A percentile compares a stretch with the other conserved stretches of the same genome.
Evolutionary conservation across 2,113 vertebrate genomes (phyloP).

Genomic region (Phasianus colchicus): DNA sequence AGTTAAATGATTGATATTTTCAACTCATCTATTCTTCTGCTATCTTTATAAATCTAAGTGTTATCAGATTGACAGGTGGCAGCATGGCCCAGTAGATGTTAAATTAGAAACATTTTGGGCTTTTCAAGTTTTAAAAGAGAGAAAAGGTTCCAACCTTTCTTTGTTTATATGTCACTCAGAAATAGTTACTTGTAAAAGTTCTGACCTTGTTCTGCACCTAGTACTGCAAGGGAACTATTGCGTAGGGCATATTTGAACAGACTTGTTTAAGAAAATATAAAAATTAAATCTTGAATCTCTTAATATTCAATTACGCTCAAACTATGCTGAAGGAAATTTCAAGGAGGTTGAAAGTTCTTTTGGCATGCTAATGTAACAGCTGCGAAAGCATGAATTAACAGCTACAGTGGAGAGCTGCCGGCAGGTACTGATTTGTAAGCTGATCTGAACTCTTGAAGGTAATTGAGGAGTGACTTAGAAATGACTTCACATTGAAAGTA

Average conservation of each 20-base stretch:
- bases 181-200: slow-evolving; percentile 43
- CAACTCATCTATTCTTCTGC: slow-evolving; percentile 22
- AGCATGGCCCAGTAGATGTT: slow-evolving; percentile 28
- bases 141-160: slow-evolving; percentile 51
- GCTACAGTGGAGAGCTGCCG: slow-evolving; percentile 48
- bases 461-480: slow-evolving; percentile 58
- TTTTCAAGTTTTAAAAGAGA: slow-evolving; percentile 45
- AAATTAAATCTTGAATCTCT: slow-evolving; percentile 68
- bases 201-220: slow-evolving; percentile 56
- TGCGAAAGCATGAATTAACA: slow-evolving; percentile 72
- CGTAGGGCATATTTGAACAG: slow-evolving; percentile 57
- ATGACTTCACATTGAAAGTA: slow-evolving; percentile 41
- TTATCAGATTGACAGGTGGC: slow-evolving; percentile 56
- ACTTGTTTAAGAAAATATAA: slow-evolving; percentile 67
- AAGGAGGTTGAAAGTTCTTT: slow-evolving; percentile 71
- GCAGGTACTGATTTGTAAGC: slow-evolving; percentile 67
- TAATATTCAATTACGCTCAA: slow-evolving; percentile 71
- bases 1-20: slow-evolving; percentile 33
- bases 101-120: slow-evolving; percentile 47
- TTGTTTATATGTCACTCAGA: slow-evolving; percentile 61
- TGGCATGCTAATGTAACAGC: slow-evolving; percentile 75
- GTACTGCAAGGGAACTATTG: slow-evolving; percentile 29
- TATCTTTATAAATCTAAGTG: neutral
- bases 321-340: slow-evolving; percentile 68
- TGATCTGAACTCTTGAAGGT: slow-evolving; percentile 35